Percentiles rank a stretch among this genome's conserved stretches.
These are phyloP conservation scores for Bolinopsis microptera DNA, from an alignment of 37 sponge, comb jelly and placozoan genomes.

Conservation along the genomic window DNA sequence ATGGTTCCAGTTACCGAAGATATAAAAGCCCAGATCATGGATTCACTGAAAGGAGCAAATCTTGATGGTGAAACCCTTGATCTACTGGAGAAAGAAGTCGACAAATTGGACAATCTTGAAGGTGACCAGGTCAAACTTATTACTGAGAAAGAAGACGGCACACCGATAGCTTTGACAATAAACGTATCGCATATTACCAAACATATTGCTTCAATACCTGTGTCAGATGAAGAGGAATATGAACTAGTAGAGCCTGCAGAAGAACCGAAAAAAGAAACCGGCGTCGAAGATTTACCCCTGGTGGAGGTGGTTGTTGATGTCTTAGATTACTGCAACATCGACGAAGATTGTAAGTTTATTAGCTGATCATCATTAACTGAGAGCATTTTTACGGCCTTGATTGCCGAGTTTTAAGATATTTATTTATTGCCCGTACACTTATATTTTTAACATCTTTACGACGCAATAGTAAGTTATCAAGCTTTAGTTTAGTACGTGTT, in stretches of 20 bases:
- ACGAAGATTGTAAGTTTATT: constrained; percentile 29
- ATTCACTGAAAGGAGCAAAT: constrained; percentile 11
- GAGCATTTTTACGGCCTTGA: not conserved
- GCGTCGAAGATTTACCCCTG: not conserved
- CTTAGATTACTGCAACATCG: constrained; percentile 35
- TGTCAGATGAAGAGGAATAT: not conserved
- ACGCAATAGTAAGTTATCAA: too few species aligned
- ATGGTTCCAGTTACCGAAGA: constrained; percentile 1
- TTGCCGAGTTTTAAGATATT: too few species aligned
- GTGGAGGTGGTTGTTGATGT: constrained; percentile 23
- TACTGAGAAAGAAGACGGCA: not conserved
- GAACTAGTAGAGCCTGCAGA: not conserved
- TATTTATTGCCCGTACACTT: too few species aligned
- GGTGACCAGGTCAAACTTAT: not conserved
- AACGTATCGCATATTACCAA: constrained; percentile 34
- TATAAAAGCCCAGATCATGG: not conserved
- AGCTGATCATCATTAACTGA: not conserved
- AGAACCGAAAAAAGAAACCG: not conserved
- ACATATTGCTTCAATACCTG: not conserved
- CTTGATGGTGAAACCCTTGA: not conserved
- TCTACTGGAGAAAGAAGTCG: not conserved
- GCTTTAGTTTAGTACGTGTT: too few species aligned
- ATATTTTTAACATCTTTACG: too few species aligned
- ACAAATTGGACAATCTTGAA: constrained; percentile 14
- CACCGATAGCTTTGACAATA: constrained; percentile 17